Evolutionary conservation across 2,113 vertebrate species (phyloP).

Genomic region (Callipepla squamata): DNA sequence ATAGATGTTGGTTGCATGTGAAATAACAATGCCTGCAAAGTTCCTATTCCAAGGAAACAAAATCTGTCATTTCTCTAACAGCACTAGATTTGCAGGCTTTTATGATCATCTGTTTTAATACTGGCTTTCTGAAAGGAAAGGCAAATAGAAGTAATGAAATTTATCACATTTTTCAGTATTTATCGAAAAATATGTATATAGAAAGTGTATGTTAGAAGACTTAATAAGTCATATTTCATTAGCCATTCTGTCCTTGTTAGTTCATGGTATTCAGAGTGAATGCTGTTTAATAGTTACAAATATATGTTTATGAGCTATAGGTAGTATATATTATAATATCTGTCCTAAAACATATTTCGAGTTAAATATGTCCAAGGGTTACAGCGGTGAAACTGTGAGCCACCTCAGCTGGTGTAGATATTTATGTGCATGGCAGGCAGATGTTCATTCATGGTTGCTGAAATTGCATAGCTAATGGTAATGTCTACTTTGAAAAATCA

Average conservation of each 20-base stretch:
- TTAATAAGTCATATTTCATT: not conserved
- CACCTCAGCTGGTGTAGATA: too few relatives aligned
- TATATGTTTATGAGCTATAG: not conserved
- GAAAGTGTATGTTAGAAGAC: not conserved
- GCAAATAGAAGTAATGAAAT: not conserved
- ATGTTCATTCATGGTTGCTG: too few relatives aligned
- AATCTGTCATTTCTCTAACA: constrained; percentile 8
- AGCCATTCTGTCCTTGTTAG: not conserved
- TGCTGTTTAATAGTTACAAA: not conserved
- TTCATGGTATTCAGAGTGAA: not conserved
- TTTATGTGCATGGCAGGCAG: too few relatives aligned
- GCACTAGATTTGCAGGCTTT: not conserved
- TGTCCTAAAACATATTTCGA: not conserved
- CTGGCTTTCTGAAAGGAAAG: not conserved
- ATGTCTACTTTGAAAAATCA: too few relatives aligned
- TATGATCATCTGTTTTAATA: not conserved
- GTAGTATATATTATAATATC: not conserved
- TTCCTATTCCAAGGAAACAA: not conserved
- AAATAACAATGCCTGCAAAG: constrained; percentile 12
- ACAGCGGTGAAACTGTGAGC: too few relatives aligned
- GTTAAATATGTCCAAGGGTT: too few relatives aligned
- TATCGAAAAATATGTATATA: not conserved
- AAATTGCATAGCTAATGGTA: too few relatives aligned
- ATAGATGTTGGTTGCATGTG: not conserved
- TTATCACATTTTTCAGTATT: not conserved